Conservation (phyloP, 2,113 vertebrate genomes). For the Silurus asotus region DNA sequence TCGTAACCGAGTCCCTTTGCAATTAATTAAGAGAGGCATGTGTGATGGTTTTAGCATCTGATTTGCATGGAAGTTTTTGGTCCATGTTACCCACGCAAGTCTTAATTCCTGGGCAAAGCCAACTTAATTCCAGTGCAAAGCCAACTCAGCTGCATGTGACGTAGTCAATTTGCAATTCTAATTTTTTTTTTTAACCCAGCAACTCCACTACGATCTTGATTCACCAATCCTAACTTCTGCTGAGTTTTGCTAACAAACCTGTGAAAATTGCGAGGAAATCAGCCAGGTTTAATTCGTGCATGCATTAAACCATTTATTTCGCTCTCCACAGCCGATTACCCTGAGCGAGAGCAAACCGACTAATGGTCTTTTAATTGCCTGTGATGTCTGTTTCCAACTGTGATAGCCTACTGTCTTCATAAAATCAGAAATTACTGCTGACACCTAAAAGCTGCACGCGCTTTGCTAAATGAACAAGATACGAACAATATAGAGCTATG, state of each 20-base stretch:
- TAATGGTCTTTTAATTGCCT: conserved; percentile 46
- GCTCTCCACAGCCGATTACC: conserved; percentile 33
- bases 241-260: conserved; percentile 58
- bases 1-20: not conserved
- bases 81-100: not conserved
- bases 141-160: not conserved
- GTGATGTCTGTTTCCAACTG: conserved; percentile 45
- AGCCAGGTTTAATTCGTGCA: conserved; percentile 36
- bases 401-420: conserved; percentile 38
- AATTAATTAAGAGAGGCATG: not conserved
- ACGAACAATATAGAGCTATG: not conserved
- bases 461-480: conserved; percentile 12
- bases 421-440: conserved; percentile 45
- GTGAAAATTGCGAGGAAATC: conserved; percentile 37
- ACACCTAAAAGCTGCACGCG: conserved; percentile 25
- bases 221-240: not conserved
- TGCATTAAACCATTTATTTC: conserved; percentile 43
- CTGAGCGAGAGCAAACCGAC: conserved; percentile 33
- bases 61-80: not conserved
- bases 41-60: not conserved
- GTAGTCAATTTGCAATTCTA: not conserved
- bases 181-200: not conserved
- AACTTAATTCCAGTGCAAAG: not conserved
- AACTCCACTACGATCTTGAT: not conserved
- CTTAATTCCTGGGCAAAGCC: not conserved